These are phyloP conservation scores for Panagrolaimus sp. DNA, from an alignment of 1,140 invertebrate species.

Conservation along the genomic window DNA sequence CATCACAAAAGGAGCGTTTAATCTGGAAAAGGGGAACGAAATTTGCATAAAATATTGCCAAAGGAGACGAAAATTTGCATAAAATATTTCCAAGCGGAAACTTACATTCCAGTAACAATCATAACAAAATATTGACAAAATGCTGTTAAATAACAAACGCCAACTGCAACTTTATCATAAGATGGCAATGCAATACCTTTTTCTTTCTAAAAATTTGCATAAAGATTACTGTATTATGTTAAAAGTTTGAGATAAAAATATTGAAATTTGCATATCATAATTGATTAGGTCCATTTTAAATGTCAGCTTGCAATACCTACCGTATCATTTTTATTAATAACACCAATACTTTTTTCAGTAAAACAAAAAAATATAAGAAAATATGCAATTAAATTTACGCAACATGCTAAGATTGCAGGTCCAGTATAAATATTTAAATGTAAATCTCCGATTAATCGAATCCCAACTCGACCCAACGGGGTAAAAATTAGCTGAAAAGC, in stretches of 20 bases:
- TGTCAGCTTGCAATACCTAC: background rate
- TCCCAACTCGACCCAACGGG: slow-evolving; percentile 31
- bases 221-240: no score
- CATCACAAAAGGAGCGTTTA: slow-evolving; percentile 28
- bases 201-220: background rate
- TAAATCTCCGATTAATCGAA: background rate
- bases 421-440: background rate
- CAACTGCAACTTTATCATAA: background rate
- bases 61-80: background rate
- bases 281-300: no score
- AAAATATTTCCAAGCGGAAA: background rate
- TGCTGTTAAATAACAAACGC: background rate
- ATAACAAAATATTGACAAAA: background rate
- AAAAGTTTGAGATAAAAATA: no score
- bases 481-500: slow-evolving; percentile 38
- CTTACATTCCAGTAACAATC: background rate
- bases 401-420: background rate
- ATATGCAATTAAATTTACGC: background rate
- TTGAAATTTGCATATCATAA: no score
- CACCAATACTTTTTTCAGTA: slow-evolving; percentile 1
- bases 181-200: background rate
- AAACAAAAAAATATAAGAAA: background rate
- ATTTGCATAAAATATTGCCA: background rate
- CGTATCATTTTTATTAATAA: background rate
- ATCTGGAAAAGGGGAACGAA: slow-evolving; percentile 16